Evolutionary conservation across 2,113 vertebrate species (phyloP).

Genomic region (sheep (Ovis aries)): DNA sequence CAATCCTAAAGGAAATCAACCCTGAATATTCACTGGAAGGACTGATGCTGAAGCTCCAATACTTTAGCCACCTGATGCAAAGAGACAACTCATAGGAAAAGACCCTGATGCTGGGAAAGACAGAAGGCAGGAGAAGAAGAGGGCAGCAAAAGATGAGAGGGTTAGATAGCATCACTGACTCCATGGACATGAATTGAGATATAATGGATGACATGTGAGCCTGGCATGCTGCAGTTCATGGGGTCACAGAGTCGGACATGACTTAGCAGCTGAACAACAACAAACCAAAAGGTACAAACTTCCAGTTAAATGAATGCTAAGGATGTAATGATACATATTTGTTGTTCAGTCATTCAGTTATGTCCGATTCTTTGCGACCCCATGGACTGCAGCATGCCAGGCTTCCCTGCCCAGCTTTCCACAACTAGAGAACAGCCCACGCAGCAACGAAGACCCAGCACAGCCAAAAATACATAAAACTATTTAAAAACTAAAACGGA

Average conservation of each 20-base stretch:
- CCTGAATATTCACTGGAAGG: neutral
- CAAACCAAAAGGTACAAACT: neutral
- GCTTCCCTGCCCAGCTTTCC: neutral
- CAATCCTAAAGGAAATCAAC: neutral
- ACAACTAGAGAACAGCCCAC: neutral
- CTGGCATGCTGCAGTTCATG: neutral
- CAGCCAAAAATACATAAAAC: neutral
- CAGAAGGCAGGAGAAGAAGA: neutral
- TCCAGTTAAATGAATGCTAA: neutral
- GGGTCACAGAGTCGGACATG: neutral
- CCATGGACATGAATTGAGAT: neutral
- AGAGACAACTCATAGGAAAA: neutral
- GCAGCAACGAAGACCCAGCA: neutral
- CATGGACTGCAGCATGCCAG: neutral
- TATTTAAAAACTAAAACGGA: neutral
- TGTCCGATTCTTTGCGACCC: neutral
- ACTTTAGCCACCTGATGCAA: neutral
- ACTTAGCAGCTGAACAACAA: neutral
- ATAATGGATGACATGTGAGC: neutral
- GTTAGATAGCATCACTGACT: neutral
- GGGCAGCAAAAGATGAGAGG: neutral
- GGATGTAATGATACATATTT: neutral
- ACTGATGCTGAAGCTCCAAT: neutral
- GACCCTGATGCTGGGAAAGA: neutral
- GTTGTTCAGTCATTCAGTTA: neutral